Percentiles rank a stretch among this genome's conserved stretches.
Conservation (phyloP, 2,797 vertebrate species). For the Mus caroli region DNA sequence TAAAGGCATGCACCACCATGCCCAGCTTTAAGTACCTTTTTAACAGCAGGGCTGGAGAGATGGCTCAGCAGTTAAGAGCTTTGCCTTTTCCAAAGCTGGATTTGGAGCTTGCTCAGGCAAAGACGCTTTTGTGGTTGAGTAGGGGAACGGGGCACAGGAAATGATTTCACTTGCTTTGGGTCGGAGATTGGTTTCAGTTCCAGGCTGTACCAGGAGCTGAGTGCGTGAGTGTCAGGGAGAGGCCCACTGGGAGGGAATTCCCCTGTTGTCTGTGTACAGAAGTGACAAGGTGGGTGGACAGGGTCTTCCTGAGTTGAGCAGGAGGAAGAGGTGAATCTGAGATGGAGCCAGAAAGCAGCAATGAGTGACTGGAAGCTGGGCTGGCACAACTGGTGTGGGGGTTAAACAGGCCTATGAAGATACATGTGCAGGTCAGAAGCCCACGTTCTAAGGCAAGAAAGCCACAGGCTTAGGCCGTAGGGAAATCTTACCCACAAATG, state of each 20-base stretch:
- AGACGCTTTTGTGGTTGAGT: constrained; percentile 56
- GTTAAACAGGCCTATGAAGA: neutral
- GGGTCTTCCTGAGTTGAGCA: constrained; percentile 21
- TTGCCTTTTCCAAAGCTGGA: neutral
- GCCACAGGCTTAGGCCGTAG: neutral
- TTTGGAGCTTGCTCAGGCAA: constrained; percentile 33
- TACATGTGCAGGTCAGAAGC: neutral
- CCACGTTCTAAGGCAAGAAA: neutral
- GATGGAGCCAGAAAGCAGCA: neutral
- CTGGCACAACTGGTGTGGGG: neutral
- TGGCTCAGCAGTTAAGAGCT: neutral
- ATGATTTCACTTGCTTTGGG: constrained; percentile 69
- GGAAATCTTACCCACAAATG: neutral
- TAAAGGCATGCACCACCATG: too few species aligned
- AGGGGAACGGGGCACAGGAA: constrained; percentile 49
- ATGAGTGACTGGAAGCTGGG: neutral
- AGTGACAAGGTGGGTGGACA: neutral
- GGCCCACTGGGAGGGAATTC: neutral
- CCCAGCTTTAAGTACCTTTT: neutral
- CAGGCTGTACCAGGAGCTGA: constrained; percentile 63
- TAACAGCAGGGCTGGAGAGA: neutral
- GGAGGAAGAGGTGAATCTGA: constrained; percentile 13
- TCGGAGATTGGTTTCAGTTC: constrained; percentile 80
- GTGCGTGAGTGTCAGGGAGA: neutral
- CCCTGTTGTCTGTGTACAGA: neutral